Evolutionary conservation across 2,888 invertebrate genomes (phyloP).

Genomic region (Netelia fuscicornis): DNA sequence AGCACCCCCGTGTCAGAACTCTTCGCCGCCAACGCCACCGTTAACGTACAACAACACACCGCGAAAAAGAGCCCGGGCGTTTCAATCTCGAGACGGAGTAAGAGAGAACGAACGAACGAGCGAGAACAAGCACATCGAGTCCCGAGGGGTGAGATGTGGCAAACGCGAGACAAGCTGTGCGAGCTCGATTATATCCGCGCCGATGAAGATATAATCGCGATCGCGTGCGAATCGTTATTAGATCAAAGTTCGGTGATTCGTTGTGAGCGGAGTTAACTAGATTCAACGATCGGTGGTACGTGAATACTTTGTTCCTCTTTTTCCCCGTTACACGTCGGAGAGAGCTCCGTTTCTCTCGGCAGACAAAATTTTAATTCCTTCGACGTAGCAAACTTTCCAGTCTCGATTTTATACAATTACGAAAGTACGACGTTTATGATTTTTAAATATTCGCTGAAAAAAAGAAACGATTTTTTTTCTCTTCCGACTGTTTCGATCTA

Average conservation of each 20-base stretch:
- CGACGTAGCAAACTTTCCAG: not conserved
- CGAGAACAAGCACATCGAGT: slow-evolving; percentile 31
- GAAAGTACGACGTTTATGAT: not conserved
- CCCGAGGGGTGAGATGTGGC: slow-evolving; percentile 29
- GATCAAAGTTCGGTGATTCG: slow-evolving; percentile 79
- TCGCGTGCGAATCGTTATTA: slow-evolving; percentile 81
- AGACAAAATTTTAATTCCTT: not conserved
- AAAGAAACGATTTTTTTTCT: too few relatives aligned
- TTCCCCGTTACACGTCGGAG: not conserved
- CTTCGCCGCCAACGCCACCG: slow-evolving; percentile 54
- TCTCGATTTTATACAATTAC: not conserved
- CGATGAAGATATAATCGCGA: slow-evolving; percentile 81
- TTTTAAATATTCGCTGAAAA: too few relatives aligned
- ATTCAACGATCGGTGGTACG: slow-evolving; percentile 66
- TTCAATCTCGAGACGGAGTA: slow-evolving; percentile 62
- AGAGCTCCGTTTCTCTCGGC: not conserved
- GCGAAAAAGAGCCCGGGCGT: slow-evolving; percentile 66
- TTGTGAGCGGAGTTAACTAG: slow-evolving; percentile 76
- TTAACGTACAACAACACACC: slow-evolving; percentile 35
- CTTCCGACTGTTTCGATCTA: not conserved
- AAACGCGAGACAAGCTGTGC: slow-evolving; percentile 54
- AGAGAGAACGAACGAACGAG: not conserved
- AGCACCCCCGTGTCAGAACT: slow-evolving; percentile 64
- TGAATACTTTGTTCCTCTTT: slow-evolving; percentile 37
- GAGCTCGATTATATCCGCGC: slow-evolving; percentile 57